These are phyloP conservation scores for Cheiracanthium punctorium DNA, from an alignment of 2,888 invertebrate genomes.

Conservation along the genomic window DNA sequence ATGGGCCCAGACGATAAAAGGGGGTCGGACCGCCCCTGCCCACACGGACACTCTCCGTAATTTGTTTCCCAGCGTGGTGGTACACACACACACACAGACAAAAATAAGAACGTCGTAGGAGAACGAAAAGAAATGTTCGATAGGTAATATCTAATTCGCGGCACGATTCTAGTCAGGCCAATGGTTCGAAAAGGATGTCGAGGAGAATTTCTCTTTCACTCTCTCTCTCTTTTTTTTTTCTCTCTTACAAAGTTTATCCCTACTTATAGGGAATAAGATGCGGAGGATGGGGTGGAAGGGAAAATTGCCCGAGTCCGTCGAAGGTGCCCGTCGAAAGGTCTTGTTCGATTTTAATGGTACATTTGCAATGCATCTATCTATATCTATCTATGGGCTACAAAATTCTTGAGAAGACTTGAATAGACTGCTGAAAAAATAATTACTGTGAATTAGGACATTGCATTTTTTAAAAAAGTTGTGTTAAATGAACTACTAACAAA, in stretches of 20 bases:
- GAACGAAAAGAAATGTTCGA: slow-evolving; percentile 6
- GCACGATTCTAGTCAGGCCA: slow-evolving; percentile 52
- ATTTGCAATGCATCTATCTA: too few species aligned
- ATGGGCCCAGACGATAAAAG: slow-evolving; percentile 14
- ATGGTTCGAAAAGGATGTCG: slow-evolving; percentile 34
- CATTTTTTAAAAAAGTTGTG: too few species aligned
- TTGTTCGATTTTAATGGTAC: too few species aligned
- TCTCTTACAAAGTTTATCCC: slow-evolving; percentile 13
- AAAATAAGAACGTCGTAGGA: neutral
- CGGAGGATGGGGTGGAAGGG: neutral
- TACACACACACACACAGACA: too few species aligned
- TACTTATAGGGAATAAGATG: slow-evolving; percentile 1
- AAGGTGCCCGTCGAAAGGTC: too few species aligned
- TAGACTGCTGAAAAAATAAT: too few species aligned
- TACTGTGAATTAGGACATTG: too few species aligned
- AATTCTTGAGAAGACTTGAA: too few species aligned
- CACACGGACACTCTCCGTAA: slow-evolving; percentile 10
- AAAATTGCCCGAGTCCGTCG: neutral
- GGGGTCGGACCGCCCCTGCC: slow-evolving; percentile 11
- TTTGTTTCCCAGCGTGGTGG: slow-evolving; percentile 8
- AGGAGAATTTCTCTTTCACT: slow-evolving; percentile 31
- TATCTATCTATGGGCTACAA: too few species aligned
- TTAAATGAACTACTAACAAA: too few species aligned
- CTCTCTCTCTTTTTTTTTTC: too few species aligned
- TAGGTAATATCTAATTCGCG: slow-evolving; percentile 21